Conservation (phyloP, 2,113 vertebrate genomes). For the Thalassarche chlororhynchos region DNA sequence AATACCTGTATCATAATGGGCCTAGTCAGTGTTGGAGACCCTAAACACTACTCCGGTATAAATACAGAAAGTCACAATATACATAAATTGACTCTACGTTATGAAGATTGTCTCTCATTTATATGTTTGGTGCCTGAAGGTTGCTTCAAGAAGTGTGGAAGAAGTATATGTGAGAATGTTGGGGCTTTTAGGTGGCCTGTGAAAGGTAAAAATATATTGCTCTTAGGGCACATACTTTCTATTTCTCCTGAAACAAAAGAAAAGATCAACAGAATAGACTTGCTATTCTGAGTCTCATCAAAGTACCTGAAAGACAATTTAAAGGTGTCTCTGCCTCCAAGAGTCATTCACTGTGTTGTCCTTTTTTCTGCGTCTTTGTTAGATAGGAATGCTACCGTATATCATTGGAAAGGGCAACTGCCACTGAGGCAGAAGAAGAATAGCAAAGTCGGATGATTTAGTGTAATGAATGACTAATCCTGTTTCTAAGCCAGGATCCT, state of each 20-base stretch:
- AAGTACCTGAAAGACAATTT: neutral
- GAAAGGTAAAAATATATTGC: neutral
- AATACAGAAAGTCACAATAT: neutral
- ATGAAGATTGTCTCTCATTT: neutral
- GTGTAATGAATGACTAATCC: neutral
- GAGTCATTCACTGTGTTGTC: neutral
- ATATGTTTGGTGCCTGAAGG: neutral
- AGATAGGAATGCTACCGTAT: neutral
- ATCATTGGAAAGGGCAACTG: constrained; percentile 39
- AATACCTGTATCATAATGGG: neutral
- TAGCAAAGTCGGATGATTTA: neutral
- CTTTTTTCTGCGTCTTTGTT: neutral
- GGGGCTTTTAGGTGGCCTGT: neutral
- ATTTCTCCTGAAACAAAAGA: neutral
- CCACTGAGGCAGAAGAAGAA: neutral
- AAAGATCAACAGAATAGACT: neutral
- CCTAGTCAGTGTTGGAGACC: neutral
- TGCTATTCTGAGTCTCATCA: neutral
- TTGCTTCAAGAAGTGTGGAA: neutral
- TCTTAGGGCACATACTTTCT: neutral
- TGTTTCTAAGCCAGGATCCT: neutral
- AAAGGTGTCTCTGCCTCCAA: neutral
- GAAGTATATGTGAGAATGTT: neutral
- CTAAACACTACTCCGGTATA: neutral
- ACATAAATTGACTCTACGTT: neutral